Evolutionary conservation across 2,888 invertebrate species (phyloP).

Genomic region (Beris morrisii): DNA sequence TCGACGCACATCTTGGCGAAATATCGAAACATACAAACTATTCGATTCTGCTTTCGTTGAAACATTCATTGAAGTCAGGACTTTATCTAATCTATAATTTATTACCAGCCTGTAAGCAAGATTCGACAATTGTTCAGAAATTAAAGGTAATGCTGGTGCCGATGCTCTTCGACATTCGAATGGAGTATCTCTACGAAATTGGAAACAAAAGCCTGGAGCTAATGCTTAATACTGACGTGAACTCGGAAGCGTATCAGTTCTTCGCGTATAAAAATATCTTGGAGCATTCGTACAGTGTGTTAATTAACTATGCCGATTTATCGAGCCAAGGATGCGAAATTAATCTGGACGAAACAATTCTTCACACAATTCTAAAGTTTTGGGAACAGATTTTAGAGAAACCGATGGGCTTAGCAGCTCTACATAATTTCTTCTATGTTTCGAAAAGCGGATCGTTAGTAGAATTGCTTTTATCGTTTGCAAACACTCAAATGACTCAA

Average conservation of each 20-base stretch:
- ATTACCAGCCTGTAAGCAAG: conserved; percentile 45
- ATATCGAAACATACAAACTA: conserved; percentile 50
- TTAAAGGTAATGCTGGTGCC: conserved; percentile 58
- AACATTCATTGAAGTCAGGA: conserved; percentile 53
- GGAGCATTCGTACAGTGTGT: conserved; percentile 68
- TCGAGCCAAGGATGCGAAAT: conserved; percentile 44
- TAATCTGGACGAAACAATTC: conserved; percentile 50
- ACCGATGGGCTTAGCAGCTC: conserved; percentile 76
- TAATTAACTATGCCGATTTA: conserved; percentile 63
- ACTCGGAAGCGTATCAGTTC: conserved; percentile 66
- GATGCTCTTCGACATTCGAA: conserved; percentile 73
- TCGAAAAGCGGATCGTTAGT: conserved; percentile 70
- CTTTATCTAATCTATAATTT: conserved; percentile 50
- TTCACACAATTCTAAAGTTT: conserved; percentile 63
- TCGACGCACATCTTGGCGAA: conserved; percentile 54
- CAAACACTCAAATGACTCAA: conserved; percentile 70
- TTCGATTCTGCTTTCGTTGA: conserved; percentile 51
- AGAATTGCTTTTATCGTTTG: conserved; percentile 77
- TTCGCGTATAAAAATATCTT: conserved; percentile 67
- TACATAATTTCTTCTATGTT: conserved; percentile 77
- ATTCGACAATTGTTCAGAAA: conserved; percentile 46
- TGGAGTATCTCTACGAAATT: conserved; percentile 71
- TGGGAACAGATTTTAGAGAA: conserved; percentile 86
- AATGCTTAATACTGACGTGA: conserved; percentile 41
- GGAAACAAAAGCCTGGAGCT: conserved; percentile 65